These are phyloP conservation scores for Chloroceryle aenea DNA, from an alignment of 2,113 vertebrate genomes.

Conservation along the genomic window DNA sequence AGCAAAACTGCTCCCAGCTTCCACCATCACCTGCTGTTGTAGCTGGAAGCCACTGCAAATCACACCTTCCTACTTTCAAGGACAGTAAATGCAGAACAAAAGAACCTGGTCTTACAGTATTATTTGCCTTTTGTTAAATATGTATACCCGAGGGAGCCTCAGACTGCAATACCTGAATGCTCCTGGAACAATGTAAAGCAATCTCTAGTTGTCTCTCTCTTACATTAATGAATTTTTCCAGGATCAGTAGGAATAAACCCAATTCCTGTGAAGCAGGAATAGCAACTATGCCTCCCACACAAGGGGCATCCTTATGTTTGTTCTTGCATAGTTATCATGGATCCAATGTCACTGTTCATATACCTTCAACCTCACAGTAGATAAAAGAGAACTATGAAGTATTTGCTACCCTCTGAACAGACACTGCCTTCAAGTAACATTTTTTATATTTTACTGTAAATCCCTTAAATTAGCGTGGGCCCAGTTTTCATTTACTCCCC, in stretches of 20 bases:
- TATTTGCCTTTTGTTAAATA: background rate
- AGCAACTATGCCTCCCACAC: background rate
- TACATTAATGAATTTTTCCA: background rate
- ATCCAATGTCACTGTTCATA: background rate
- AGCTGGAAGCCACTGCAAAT: background rate
- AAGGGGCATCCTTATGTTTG: background rate
- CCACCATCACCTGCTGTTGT: background rate
- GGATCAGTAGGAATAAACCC: background rate
- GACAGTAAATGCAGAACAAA: background rate
- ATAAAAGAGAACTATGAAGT: background rate
- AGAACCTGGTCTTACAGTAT: background rate
- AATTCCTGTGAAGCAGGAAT: background rate
- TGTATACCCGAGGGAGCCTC: background rate
- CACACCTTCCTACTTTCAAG: background rate
- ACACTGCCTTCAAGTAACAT: background rate
- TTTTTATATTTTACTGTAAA: background rate
- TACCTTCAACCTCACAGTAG: background rate
- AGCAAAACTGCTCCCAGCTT: background rate
- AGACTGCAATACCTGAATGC: background rate
- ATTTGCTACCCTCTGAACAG: background rate
- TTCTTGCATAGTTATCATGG: background rate
- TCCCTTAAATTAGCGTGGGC: background rate
- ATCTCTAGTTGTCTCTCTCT: background rate
- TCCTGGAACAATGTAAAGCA: background rate
- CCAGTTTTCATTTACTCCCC: background rate